Percentiles rank a stretch among this genome's conserved stretches.
phyloP scores from a whole-genome alignment of 2,797 vertebrate species.

The Pitangus sulphuratus region DNA sequence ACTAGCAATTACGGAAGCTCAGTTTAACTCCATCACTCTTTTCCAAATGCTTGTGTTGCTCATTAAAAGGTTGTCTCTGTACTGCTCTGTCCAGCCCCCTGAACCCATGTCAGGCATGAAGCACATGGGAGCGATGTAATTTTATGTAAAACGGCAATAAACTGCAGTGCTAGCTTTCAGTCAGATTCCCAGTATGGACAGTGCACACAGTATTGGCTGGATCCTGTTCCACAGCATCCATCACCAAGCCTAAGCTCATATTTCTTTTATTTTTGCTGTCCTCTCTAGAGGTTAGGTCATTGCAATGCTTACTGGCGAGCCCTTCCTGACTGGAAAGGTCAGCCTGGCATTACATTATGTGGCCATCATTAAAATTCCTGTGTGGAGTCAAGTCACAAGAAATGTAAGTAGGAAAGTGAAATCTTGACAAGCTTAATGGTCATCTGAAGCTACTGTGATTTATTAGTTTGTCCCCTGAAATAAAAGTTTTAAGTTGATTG shows the following conservation, averaged over 20 bases:
- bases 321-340: background rate
- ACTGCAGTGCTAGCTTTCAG: fast-evolving
- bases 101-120: background rate
- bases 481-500: background rate
- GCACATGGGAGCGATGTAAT: background rate
- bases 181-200: background rate
- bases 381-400: background rate
- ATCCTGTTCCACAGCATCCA: background rate
- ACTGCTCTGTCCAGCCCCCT: background rate
- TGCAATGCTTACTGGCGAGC: background rate
- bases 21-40: background rate
- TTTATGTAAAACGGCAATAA: background rate
- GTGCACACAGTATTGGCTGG: background rate
- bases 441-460: background rate
- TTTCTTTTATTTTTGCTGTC: background rate
- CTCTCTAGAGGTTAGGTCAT: background rate
- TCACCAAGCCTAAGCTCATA: background rate
- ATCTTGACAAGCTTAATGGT: background rate
- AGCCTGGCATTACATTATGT: background rate
- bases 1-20: background rate
- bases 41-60: background rate
- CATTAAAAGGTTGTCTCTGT: background rate
- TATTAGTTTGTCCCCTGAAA: conserved; percentile 14
- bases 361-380: background rate
- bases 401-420: background rate